phyloP scores from a whole-genome alignment of 1,140 invertebrate species.

The Antheraea mylitta region DNA sequence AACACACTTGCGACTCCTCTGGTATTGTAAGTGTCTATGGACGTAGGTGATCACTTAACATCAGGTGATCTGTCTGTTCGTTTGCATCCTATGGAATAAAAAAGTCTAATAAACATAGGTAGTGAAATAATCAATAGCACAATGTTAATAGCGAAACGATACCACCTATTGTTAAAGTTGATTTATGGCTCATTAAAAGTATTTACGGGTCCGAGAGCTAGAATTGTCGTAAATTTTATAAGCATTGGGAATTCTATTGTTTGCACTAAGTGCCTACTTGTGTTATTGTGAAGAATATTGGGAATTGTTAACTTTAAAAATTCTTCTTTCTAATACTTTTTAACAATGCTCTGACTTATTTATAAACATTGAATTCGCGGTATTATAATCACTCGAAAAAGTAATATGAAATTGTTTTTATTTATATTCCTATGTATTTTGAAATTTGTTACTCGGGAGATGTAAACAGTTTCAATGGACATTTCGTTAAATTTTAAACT shows the following conservation, averaged over 20 bases:
- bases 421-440: too few relatives aligned
- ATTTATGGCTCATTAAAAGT: constrained; percentile 9
- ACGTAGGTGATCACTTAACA: too few relatives aligned
- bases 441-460: too few relatives aligned
- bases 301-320: not conserved
- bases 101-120: not conserved
- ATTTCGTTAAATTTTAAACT: too few relatives aligned
- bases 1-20: too few relatives aligned
- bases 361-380: not conserved
- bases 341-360: not conserved
- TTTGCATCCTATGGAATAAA: too few relatives aligned
- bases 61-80: too few relatives aligned
- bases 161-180: constrained; percentile 5
- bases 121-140: not conserved
- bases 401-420: too few relatives aligned
- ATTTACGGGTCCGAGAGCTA: constrained; percentile 1
- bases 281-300: not conserved
- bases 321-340: not conserved
- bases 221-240: constrained; percentile 5
- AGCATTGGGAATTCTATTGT: not conserved
- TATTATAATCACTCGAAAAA: too few relatives aligned
- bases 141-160: not conserved
- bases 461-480: too few relatives aligned
- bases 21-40: too few relatives aligned
- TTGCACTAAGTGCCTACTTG: not conserved